Percentiles rank a stretch among this genome's conserved stretches.
Conservation (phyloP, 2,888 invertebrate species). For the Capitulum mitella region DNA sequence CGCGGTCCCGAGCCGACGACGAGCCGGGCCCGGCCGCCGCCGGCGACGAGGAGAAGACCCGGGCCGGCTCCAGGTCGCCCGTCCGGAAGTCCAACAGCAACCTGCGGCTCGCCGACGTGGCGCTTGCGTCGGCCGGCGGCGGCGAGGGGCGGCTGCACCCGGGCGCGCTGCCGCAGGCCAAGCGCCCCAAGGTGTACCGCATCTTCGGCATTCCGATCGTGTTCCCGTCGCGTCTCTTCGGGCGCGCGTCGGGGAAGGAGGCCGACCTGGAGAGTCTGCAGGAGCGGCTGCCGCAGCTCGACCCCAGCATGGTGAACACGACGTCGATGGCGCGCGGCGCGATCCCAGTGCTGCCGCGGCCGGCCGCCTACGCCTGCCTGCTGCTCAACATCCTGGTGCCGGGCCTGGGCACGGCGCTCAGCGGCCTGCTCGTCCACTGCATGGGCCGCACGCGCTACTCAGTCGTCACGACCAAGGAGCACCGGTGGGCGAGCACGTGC, state of each 20-base stretch:
- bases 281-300: slow-evolving; percentile 27
- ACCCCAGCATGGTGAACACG: slow-evolving; percentile 34
- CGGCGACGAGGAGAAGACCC: neutral
- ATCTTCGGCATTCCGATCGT: neutral
- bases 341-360: slow-evolving; percentile 80
- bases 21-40: neutral
- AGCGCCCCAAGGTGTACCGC: neutral
- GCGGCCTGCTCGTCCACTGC: slow-evolving; percentile 80
- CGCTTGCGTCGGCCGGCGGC: neutral
- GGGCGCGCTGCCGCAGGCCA: neutral
- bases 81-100: neutral
- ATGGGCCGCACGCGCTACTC: slow-evolving; percentile 82
- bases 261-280: neutral
- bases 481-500: slow-evolving; percentile 69
- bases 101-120: neutral
- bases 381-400: slow-evolving; percentile 71
- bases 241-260: neutral
- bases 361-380: slow-evolving; percentile 79
- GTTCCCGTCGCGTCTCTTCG: neutral
- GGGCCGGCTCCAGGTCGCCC: neutral
- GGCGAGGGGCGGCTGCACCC: neutral
- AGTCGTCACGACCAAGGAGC: slow-evolving; percentile 65
- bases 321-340: slow-evolving; percentile 79
- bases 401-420: slow-evolving; percentile 75
- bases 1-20: neutral